Percentiles rank a stretch among this genome's conserved stretches.
Evolutionary conservation across 1,140 invertebrate genomes (phyloP).

Genomic region (Lerema accius): DNA sequence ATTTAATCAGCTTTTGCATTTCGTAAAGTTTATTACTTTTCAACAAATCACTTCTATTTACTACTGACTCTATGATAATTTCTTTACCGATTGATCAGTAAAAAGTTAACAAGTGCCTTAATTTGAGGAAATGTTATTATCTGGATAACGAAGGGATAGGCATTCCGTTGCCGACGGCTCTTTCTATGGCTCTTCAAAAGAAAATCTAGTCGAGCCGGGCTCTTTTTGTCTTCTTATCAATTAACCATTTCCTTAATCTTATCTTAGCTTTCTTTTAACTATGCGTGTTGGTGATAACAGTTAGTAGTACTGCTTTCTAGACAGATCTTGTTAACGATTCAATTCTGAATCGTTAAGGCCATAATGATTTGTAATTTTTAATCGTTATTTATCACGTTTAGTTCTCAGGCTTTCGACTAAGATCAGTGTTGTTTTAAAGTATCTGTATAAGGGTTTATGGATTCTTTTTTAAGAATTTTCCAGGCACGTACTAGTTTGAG

Average conservation of each 20-base stretch:
- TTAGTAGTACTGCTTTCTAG: no score
- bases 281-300: not conserved
- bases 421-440: no score
- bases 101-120: constrained; percentile 15
- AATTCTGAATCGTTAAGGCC: no score
- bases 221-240: constrained; percentile 12
- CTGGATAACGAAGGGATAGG: constrained; percentile 1
- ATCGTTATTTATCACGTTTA: no score
- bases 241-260: not conserved
- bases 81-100: constrained; percentile 7
- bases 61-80: not conserved
- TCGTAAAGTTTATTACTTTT: no score
- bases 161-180: constrained; percentile 1
- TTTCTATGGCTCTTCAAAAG: not conserved
- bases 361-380: no score
- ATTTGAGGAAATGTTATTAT: constrained; percentile 17
- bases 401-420: no score
- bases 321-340: no score
- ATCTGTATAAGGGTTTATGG: no score
- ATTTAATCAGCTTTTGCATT: no score
- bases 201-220: not conserved
- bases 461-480: no score
- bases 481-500: no score
- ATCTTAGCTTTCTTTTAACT: not conserved
- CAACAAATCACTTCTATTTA: not conserved